Conservation (phyloP, 2,797 vertebrate genomes). For the Rhinichthys osculus region DNA sequence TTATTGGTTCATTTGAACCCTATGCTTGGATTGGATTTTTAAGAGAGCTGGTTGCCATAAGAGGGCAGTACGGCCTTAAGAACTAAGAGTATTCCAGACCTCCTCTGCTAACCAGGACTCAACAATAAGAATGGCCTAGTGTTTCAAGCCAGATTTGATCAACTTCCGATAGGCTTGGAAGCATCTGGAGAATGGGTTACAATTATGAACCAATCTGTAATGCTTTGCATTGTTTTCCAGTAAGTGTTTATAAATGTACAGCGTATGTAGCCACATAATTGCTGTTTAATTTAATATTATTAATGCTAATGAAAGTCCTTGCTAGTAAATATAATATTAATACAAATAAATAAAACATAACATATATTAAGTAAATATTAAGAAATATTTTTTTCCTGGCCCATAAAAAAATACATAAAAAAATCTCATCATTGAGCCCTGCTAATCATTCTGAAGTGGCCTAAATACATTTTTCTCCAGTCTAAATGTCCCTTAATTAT, state of each 20-base stretch:
- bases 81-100: background rate
- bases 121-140: background rate
- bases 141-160: background rate
- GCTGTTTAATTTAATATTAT: background rate
- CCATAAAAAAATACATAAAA: background rate
- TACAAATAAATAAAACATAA: background rate
- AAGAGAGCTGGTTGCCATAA: constrained; percentile 45
- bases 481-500: constrained; percentile 32
- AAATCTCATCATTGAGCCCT: background rate
- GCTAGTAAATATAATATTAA: background rate
- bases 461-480: background rate
- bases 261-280: background rate
- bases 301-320: background rate
- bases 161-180: background rate
- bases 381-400: background rate
- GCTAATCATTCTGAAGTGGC: background rate
- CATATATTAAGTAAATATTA: background rate
- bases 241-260: background rate
- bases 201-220: background rate
- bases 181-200: background rate
- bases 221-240: background rate
- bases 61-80: constrained; percentile 53
- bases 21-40: background rate
- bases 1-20: background rate
- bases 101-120: background rate